These are phyloP conservation scores for Micrasema longulum DNA, from an alignment of 1,140 invertebrate species.

Conservation along the genomic window DNA sequence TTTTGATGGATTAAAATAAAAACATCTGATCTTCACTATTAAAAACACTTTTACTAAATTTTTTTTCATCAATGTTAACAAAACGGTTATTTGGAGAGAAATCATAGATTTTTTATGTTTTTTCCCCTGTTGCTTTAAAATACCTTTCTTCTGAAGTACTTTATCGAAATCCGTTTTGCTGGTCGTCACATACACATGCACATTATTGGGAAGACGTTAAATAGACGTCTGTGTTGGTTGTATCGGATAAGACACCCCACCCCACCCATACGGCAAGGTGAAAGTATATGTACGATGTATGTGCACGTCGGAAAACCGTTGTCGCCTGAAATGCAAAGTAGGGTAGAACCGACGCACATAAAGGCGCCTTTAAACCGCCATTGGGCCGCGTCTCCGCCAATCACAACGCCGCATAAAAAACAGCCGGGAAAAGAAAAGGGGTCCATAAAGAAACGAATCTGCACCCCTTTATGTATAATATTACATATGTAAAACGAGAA, in stretches of 20 bases:
- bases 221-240: not conserved
- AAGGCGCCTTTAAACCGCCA: constrained; percentile 50
- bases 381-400: constrained; percentile 51
- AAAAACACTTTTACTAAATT: no score
- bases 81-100: no score
- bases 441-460: constrained; percentile 49
- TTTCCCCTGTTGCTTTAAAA: no score
- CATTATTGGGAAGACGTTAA: no score
- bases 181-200: no score
- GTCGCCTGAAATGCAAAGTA: constrained; percentile 55
- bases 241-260: not conserved
- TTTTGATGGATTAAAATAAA: no score
- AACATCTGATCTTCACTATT: no score
- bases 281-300: constrained; percentile 12
- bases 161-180: no score
- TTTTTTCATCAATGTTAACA: no score
- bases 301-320: constrained; percentile 45
- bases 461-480: constrained; percentile 44
- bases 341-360: constrained; percentile 54
- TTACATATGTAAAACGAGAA: constrained; percentile 45
- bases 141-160: no score
- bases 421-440: constrained; percentile 48
- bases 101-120: no score
- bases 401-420: constrained; percentile 47
- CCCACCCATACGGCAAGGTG: not conserved